phyloP scores from a whole-genome alignment of 2,888 invertebrate species.

The Cheilosia soror region DNA sequence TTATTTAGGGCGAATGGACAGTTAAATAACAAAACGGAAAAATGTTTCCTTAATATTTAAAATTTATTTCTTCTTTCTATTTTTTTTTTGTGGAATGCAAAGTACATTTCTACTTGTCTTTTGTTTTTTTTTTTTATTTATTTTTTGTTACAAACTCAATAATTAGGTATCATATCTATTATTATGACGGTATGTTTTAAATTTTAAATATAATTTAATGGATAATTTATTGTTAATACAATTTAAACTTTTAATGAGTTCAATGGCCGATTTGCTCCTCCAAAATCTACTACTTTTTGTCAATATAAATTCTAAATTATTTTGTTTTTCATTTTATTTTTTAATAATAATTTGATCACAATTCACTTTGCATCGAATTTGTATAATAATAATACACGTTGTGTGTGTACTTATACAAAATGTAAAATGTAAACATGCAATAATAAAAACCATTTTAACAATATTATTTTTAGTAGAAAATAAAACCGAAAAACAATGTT shows the following conservation, averaged over 20 bases:
- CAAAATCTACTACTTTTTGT: conserved; percentile 28
- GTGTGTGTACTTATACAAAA: conserved; percentile 43
- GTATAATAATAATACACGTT: conserved; percentile 76
- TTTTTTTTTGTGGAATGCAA: conserved; percentile 30
- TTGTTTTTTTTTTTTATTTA: neutral
- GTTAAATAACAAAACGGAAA: conserved; percentile 5
- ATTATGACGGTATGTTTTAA: conserved; percentile 20
- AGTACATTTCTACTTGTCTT: conserved; percentile 13
- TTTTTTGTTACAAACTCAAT: conserved; percentile 31
- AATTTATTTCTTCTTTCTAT: conserved; percentile 15
- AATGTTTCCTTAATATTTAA: neutral
- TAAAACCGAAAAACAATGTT: conserved; percentile 6
- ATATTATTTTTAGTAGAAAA: conserved; percentile 33
- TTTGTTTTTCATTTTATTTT: conserved; percentile 17
- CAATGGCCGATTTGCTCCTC: conserved; percentile 22
- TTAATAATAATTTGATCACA: conserved; percentile 80
- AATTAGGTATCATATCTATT: neutral
- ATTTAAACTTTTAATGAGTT: neutral
- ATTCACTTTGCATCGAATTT: conserved; percentile 83
- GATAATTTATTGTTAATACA: conserved; percentile 12
- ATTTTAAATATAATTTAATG: conserved; percentile 27
- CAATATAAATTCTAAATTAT: conserved; percentile 62
- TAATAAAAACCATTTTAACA: conserved; percentile 47
- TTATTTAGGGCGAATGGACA: neutral
- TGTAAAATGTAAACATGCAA: conserved; percentile 48